Evolutionary conservation across 2,888 invertebrate genomes (phyloP), one percentile per base, ranked within the genome.

Genomic region (Oxyteleia sp.): DNA sequence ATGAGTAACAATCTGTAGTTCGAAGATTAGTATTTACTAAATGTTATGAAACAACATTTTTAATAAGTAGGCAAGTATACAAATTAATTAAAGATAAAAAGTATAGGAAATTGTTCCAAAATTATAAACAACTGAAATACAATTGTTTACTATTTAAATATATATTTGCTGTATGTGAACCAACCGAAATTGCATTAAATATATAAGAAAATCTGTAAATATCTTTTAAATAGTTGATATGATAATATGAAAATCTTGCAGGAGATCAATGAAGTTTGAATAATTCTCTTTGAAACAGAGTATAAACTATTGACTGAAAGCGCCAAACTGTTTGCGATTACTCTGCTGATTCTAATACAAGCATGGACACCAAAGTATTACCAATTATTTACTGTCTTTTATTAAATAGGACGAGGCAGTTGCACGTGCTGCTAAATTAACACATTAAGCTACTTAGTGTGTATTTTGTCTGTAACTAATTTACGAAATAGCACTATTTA

Each of bases 211-310:
- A 23, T 23, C 2, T 2, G 2, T 23, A 5, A 23, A 23, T 35
- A n/a, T 11, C 35, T 35, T 35, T 47, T 47, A 47, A 11, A 47
- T 16, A 47, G 2, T 18, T 47, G n/a, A 5, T 10, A 35, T 2
- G 23, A 23, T 4, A 23, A 23, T 23, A 23, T 23, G 20, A 8
- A 49, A 49, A 7, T 51, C 4, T 51, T 4, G 26, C 8, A n/a
- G 29, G 23, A 49, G 20, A 49, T 49, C 18, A 49, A 16, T 55
- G 55, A 4, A 5, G 4, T 10, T 10, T 18, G 15, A 18, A 59
- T 16, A 38, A 59, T 59, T 90, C 90, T 90, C 90, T 91, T 91
- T 91, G 83, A 90, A 86, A 90, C 89, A 91, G 89, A 90, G 91
- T 91, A 87, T 85, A 86, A 90, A 87, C 69, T 87, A 85, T 86